phyloP scores from a whole-genome alignment of 2,797 vertebrate species.

The Numenius phaeopus region DNA sequence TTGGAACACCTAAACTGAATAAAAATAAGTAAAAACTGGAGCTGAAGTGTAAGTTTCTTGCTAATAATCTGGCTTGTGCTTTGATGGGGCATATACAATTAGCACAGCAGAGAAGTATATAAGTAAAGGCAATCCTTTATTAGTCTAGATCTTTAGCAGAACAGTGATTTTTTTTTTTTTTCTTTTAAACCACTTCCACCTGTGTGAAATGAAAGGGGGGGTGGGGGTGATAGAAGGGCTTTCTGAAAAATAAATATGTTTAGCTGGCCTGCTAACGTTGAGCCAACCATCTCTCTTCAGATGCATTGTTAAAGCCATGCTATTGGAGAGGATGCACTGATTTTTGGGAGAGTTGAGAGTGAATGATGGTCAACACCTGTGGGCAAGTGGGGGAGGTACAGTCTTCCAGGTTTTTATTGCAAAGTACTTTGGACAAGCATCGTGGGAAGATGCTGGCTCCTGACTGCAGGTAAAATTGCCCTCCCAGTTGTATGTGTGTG shows the following conservation, averaged over 20 bases:
- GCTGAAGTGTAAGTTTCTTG: background rate
- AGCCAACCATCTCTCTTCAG: background rate
- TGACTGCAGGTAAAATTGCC: background rate
- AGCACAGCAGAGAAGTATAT: background rate
- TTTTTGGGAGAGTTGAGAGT: rapidly evolving
- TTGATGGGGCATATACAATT: background rate
- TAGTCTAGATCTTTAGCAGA: background rate
- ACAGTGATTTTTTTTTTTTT: background rate
- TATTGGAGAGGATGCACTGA: background rate
- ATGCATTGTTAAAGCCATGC: background rate
- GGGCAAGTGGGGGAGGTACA: background rate
- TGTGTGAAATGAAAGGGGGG: background rate
- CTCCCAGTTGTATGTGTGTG: rapidly evolving
- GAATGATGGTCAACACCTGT: rapidly evolving
- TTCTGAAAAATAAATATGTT: background rate
- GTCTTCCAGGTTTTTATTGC: background rate
- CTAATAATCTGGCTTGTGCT: background rate
- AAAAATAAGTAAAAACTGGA: background rate
- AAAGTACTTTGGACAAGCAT: rapidly evolving
- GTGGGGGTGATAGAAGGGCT: background rate
- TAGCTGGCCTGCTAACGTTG: background rate
- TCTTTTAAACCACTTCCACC: background rate
- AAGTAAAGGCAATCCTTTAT: background rate
- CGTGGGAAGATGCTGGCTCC: rapidly evolving
- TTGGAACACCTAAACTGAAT: background rate